Percentiles rank a stretch among this genome's conserved stretches.
Conservation (phyloP, 1,140 invertebrate species). For the Rhopalosiphum maidis region DNA sequence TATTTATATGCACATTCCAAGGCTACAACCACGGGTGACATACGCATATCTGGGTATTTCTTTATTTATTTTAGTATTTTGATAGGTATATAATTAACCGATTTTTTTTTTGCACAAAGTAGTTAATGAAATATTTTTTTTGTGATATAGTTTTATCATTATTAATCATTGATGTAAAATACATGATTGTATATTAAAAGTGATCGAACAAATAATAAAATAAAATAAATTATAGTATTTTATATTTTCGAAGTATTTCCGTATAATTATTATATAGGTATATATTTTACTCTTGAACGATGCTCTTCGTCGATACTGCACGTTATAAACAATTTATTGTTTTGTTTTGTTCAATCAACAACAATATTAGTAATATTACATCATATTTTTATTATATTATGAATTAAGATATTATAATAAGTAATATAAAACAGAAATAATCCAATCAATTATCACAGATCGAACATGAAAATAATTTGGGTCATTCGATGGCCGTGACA, state of each 20-base stretch:
- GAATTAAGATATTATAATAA: too few species aligned
- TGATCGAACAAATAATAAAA: background rate
- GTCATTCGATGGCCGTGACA: constrained; percentile 13
- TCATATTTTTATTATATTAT: background rate
- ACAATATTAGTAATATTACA: background rate
- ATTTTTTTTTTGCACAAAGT: background rate
- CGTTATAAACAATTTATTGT: background rate
- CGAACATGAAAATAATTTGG: constrained; percentile 6
- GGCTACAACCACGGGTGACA: background rate
- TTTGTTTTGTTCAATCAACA: background rate
- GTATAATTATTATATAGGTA: background rate
- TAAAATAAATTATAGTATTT: background rate
- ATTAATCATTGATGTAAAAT: background rate
- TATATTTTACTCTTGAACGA: background rate
- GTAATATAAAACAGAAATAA: background rate
- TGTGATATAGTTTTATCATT: background rate
- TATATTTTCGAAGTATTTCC: background rate
- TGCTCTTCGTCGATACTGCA: background rate
- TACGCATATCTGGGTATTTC: background rate
- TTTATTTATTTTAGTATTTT: background rate
- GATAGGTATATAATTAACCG: background rate
- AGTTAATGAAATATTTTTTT: background rate
- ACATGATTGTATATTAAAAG: too few species aligned
- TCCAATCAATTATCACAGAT: background rate
- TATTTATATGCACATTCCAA: background rate